Evolutionary conservation across 2,797 vertebrate genomes (phyloP), one percentile per base, ranked within the genome.

Genomic region (Astyanax mexicanus): DNA sequence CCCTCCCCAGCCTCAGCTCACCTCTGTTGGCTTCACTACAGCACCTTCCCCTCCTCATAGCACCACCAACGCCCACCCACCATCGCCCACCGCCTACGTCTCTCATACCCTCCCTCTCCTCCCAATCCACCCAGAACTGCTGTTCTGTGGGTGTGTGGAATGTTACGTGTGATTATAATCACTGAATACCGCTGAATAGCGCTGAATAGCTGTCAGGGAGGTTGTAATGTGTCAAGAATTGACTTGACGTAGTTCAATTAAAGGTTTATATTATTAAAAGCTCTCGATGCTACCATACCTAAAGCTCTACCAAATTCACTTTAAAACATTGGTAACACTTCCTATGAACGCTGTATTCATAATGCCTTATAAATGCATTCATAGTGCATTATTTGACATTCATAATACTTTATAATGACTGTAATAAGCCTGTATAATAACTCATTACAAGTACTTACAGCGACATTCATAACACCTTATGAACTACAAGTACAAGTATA

Each of bases 1-100:
- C 52, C 1, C 51, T 29, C 70, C 44, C 35, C 62, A 71, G 37
- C 57, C 29, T 66, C 23, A 52, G 15, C 74, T 80, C 68, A 76
- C 69, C 69, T 61, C 65, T 44, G 38, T 5, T 60, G 60, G 37
- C 51, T 32, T 44, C 38, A 12, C 21, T 3, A 5, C 40, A 25
- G 17, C 62, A 70, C n/a, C 44, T 42, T 12, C 21, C 8, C 49
- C 35, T 55, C 11, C 27, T 69, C 17, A 11, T 10, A 32, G 40
- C 72, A 57, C 57, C 49, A 17, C n/a, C 29, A 12, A 15, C 40
- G 40, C 10, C 4, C 37, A 38, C 12, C 6, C 45, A 9, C 5
- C 72, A 60, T 58, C 51, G n/a, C 19, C 32, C n/a, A 9, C n/a
- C n/a, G 15, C 3, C 44, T 17, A n/a, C 37, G 3, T 29, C 49